Percentiles rank a stretch among this genome's conserved stretches.
These are phyloP conservation scores for Nomada ruficornis DNA, from an alignment of 2,888 invertebrate species.

Conservation along the genomic window DNA sequence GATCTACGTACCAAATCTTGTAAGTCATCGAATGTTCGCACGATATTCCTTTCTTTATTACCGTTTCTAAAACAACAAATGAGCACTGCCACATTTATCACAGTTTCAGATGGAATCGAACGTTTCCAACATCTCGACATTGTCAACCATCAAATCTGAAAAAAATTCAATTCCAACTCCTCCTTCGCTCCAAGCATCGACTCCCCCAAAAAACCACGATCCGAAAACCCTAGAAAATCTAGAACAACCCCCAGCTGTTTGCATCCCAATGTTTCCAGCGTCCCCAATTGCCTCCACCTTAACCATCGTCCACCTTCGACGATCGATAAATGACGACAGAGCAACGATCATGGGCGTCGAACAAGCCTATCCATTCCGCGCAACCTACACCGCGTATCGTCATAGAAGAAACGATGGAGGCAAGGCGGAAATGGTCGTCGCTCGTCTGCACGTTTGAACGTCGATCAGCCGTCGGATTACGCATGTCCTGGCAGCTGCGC, in stretches of 20 bases:
- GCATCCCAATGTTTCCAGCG: background rate
- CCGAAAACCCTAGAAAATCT: background rate
- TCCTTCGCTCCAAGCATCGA: background rate
- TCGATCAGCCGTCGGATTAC: slow-evolving; percentile 78
- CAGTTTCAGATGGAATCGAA: too few species aligned
- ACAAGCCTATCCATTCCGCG: background rate
- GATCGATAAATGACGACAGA: background rate
- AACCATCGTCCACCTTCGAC: background rate
- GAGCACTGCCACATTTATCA: too few species aligned
- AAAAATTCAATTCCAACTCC: background rate
- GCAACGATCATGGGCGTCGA: slow-evolving; percentile 23
- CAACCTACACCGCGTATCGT: background rate
- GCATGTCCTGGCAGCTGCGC: slow-evolving; percentile 83
- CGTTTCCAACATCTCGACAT: too few species aligned
- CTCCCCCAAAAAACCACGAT: background rate
- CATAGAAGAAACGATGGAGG: slow-evolving; percentile 40
- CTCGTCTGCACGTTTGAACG: slow-evolving; percentile 57
- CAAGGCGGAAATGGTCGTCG: slow-evolving; percentile 66
- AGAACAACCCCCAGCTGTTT: background rate
- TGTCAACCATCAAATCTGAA: too few species aligned
- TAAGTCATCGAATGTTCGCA: background rate
- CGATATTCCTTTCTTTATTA: background rate
- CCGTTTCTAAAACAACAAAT: too few species aligned
- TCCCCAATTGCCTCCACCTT: background rate
- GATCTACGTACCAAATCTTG: background rate